Evolutionary conservation across 2,888 invertebrate genomes (phyloP), one percentile per base, ranked within the genome.

Genomic region (Volucella bombylans): DNA sequence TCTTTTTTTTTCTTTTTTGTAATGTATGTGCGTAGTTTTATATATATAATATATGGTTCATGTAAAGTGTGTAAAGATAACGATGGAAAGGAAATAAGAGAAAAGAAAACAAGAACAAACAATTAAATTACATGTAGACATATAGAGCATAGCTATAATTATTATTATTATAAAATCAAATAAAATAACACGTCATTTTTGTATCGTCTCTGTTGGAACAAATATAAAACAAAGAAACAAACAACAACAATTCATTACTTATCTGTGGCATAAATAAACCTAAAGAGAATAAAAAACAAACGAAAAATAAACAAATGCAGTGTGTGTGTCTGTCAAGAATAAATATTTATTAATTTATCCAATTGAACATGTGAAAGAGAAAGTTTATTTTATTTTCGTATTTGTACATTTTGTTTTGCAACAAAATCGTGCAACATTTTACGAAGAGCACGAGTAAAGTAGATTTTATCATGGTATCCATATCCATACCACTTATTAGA

Each of bases 41-140:
- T 80, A 83, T 80, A 80, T 68, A 55, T 71, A 83, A 74, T 76
- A 74, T 76, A 74, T 64, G 76, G 72, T 81, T 85, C 62, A 76
- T 85, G 81, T 85, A 85, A 85, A 81, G 81, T 85, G 80, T 85
- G 80, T 81, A 81, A 85, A 77, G 71, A 71, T 54, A 72, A 82
- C 39, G 68, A 81, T 41, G 62, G 39, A 71, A 18, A 69, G 47
- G 31, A 38, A 65, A 55, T 64, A 39, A 45, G 11, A 61, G 69
- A 64, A 12, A 62, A 61, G 49, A 82, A 67, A 61, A 43, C 61
- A 64, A 49, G 71, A 41, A 65, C 8, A 65, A 55, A 74, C 14
- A 8, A 50, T 57, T 57, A 71, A 55, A 64, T 67, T 45, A 31
- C 31, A 6, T 31, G 6, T 31, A 31, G 31, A 31, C 31, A 31